These are phyloP conservation scores for Heteromormyrus szaboi DNA, from an alignment of 2,797 vertebrate genomes.

Conservation along the genomic window DNA sequence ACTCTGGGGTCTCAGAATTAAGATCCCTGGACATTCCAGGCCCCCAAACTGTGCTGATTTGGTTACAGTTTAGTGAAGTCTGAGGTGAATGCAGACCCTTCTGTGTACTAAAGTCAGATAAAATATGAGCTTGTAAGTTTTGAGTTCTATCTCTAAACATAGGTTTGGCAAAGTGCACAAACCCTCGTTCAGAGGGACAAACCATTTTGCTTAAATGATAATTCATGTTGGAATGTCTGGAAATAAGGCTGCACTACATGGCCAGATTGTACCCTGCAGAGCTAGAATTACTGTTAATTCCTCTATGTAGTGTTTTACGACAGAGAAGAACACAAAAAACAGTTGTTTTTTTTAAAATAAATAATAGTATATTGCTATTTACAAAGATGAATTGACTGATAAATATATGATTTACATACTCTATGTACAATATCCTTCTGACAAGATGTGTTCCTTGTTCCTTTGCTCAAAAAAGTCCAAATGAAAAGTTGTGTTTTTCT, in stretches of 20 bases:
- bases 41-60: neutral
- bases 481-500: constrained; percentile 40
- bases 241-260: neutral
- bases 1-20: neutral
- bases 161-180: neutral
- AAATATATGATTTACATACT: constrained; percentile 19
- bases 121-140: neutral
- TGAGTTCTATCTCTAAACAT: neutral
- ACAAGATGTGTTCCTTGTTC: neutral
- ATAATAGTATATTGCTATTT: constrained; percentile 50
- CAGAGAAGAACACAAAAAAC: neutral
- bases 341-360: constrained; percentile 12
- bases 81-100: neutral
- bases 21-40: neutral
- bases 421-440: constrained; percentile 11
- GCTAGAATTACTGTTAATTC: neutral
- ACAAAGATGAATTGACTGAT: constrained; percentile 32
- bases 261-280: neutral
- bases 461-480: constrained; percentile 40
- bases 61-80: neutral
- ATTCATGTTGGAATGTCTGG: neutral
- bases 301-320: neutral
- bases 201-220: neutral
- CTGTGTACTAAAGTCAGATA: neutral
- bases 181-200: neutral